These are phyloP conservation scores for Thelaira solivaga DNA, from an alignment of 2,888 invertebrate species.

Conservation along the genomic window DNA sequence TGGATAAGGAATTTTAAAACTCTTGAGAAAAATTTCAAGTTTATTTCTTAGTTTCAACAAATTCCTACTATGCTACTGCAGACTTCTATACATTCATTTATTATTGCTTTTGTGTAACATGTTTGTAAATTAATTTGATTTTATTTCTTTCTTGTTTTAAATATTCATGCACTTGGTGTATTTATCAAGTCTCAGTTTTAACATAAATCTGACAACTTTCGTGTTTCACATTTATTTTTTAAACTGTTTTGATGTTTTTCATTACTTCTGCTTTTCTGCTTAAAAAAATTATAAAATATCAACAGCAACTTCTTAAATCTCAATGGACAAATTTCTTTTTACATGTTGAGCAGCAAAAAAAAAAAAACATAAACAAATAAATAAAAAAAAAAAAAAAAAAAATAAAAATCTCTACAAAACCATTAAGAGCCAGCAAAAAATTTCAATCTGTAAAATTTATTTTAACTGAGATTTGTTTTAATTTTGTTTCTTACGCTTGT, in stretches of 20 bases:
- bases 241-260: conserved; percentile 11
- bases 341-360: conserved; percentile 1
- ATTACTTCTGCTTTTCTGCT: background rate
- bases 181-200: conserved; percentile 22
- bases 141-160: conserved; percentile 2
- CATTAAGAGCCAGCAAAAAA: conserved; percentile 16
- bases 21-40: too few relatives aligned
- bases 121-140: conserved; percentile 28
- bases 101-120: conserved; percentile 1
- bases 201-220: conserved; percentile 43
- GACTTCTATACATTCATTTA: too few relatives aligned
- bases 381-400: background rate
- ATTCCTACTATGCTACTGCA: too few relatives aligned
- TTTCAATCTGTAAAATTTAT: conserved; percentile 58
- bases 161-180: background rate
- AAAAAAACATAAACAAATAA: background rate
- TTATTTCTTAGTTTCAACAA: too few relatives aligned
- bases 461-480: conserved; percentile 60
- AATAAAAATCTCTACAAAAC: conserved; percentile 25
- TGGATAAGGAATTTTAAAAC: too few relatives aligned
- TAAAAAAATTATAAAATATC: conserved; percentile 16
- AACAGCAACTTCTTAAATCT: conserved; percentile 44
- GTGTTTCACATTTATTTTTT: background rate
- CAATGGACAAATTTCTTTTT: conserved; percentile 39
- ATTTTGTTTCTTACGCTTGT: conserved; percentile 52